phyloP scores from a whole-genome alignment of 2,797 vertebrate species.

The Sparidentex hasta region DNA sequence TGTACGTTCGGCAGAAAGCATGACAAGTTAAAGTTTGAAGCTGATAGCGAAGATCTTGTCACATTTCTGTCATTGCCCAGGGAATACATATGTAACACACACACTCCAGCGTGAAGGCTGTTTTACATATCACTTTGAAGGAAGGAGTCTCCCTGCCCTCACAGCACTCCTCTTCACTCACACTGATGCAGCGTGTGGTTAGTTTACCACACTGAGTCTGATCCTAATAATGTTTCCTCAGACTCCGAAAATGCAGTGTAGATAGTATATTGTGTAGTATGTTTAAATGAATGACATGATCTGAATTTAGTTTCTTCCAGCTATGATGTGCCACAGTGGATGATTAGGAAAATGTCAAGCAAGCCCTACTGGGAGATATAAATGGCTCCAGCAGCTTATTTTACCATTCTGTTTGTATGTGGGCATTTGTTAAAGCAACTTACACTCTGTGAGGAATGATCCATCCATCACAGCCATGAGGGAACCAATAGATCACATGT shows the following conservation, averaged over 20 bases:
- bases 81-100: constrained; percentile 3
- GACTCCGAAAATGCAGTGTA: constrained; percentile 15
- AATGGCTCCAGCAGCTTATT: constrained; percentile 39
- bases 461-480: constrained; percentile 27
- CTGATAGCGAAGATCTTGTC: constrained; percentile 8
- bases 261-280: not conserved
- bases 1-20: not conserved
- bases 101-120: constrained; percentile 4
- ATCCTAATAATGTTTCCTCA: not conserved
- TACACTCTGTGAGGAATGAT: constrained; percentile 1
- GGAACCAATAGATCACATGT: constrained; percentile 26
- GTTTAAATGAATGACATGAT: constrained; percentile 16
- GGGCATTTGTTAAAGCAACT: not conserved
- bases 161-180: not conserved
- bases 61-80: constrained; percentile 3
- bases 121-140: constrained; percentile 28
- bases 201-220: constrained; percentile 16
- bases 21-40: constrained; percentile 18
- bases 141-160: constrained; percentile 3
- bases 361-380: constrained; percentile 37
- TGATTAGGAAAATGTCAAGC: constrained; percentile 46
- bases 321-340: constrained; percentile 15
- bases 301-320: constrained; percentile 24
- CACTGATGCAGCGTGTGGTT: not conserved
- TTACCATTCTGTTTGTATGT: constrained; percentile 47